Conservation (phyloP, 1,140 invertebrate species). For the Drosophila navojoa region DNA sequence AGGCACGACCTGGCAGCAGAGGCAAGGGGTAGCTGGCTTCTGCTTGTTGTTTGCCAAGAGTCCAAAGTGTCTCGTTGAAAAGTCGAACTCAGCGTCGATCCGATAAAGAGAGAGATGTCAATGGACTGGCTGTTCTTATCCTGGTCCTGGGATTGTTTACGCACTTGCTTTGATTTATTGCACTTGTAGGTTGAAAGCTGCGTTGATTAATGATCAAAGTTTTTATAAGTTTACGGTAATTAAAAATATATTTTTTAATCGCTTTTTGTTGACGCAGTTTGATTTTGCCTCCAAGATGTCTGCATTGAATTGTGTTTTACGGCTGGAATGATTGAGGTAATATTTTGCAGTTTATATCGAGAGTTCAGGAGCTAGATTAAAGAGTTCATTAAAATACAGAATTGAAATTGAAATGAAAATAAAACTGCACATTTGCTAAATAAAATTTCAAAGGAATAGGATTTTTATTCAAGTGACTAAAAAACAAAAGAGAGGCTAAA, state of each 20-base stretch:
- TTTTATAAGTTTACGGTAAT: conserved; percentile 71
- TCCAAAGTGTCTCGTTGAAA: conserved; percentile 4
- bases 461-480: too few relatives aligned
- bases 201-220: conserved; percentile 77
- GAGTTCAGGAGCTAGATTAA: background rate
- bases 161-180: conserved; percentile 69
- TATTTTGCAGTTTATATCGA: too few relatives aligned
- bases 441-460: too few relatives aligned
- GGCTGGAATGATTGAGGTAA: too few relatives aligned
- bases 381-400: too few relatives aligned
- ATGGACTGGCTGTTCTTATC: conserved; percentile 24
- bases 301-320: too few relatives aligned
- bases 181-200: conserved; percentile 51
- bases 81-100: conserved; percentile 18
- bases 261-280: conserved; percentile 5
- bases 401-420: too few relatives aligned
- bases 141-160: conserved; percentile 58
- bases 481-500: too few relatives aligned
- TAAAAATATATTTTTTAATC: conserved; percentile 53
- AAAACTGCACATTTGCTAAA: too few relatives aligned
- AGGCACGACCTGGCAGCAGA: background rate
- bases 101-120: background rate
- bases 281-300: background rate
- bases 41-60: conserved; percentile 12
- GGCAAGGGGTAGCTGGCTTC: too few relatives aligned